These are phyloP conservation scores for Xiphophorus maculatus DNA, from an alignment of 2,113 vertebrate species.

Conservation along the genomic window DNA sequence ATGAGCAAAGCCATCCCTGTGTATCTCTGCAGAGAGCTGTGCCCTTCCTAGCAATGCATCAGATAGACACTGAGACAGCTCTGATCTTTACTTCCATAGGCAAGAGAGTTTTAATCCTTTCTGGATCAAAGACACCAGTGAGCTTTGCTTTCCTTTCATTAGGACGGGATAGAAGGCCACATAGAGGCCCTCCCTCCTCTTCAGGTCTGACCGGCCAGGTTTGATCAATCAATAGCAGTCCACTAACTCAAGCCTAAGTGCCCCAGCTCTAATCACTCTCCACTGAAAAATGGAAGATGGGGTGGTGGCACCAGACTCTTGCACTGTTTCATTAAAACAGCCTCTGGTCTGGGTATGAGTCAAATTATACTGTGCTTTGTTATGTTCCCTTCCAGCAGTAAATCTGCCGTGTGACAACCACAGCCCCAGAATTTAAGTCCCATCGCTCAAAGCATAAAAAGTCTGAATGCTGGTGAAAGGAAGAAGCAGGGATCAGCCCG, in stretches of 20 bases:
- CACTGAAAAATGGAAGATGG: constrained; percentile 45
- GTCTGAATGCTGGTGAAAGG: constrained; percentile 55
- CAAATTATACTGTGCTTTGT: constrained; percentile 63
- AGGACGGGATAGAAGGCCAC: constrained; percentile 54
- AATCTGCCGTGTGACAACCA: constrained; percentile 53
- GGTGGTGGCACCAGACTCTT: constrained; percentile 36
- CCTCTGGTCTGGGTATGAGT: constrained; percentile 56
- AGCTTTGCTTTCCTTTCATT: constrained; percentile 77
- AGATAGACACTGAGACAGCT: constrained; percentile 42
- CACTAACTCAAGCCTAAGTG: constrained; percentile 60
- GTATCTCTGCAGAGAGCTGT: constrained; percentile 12
- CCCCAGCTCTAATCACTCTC: constrained; percentile 70
- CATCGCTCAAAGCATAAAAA: constrained; percentile 61
- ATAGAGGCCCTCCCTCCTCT: constrained; percentile 56
- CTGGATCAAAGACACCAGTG: constrained; percentile 77
- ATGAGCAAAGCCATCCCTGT: constrained; percentile 32
- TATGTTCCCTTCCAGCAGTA: constrained; percentile 49
- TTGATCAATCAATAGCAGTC: constrained; percentile 75
- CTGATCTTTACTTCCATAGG: constrained; percentile 70
- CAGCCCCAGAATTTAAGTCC: constrained; percentile 48
- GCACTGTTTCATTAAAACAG: constrained; percentile 59
- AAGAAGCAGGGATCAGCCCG: constrained; percentile 59
- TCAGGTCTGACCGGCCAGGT: constrained; percentile 61
- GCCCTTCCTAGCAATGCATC: constrained; percentile 36
- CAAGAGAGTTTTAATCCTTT: constrained; percentile 75